Percentiles rank a stretch among this genome's conserved stretches.
Evolutionary conservation across 2,797 vertebrate genomes (phyloP).

Genomic region (Podargus strigoides): DNA sequence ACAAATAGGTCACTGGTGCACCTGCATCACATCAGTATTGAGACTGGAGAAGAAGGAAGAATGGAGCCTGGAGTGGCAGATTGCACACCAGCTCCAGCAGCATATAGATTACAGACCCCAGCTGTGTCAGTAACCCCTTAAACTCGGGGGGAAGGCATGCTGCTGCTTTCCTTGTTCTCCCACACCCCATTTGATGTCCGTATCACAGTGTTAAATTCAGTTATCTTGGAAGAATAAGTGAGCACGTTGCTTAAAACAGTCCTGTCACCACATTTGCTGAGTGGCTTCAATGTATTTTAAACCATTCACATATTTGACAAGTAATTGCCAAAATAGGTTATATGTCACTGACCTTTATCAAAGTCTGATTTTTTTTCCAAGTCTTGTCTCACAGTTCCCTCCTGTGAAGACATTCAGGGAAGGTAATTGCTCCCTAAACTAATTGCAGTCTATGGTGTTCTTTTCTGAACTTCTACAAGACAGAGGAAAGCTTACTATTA

Average conservation of each 20-base stretch:
- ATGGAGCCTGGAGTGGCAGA: not conserved
- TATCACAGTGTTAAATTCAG: not conserved
- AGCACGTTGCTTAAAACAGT: not conserved
- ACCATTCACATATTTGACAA: slow-evolving; percentile 34
- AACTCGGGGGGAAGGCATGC: accelerated
- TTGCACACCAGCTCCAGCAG: not conserved
- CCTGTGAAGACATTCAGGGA: slow-evolving; percentile 28
- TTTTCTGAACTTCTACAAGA: not conserved
- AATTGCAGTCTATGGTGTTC: slow-evolving; percentile 21
- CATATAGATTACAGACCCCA: not conserved
- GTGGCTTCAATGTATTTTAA: slow-evolving; percentile 4
- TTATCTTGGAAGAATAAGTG: not conserved
- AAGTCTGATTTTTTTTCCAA: slow-evolving; percentile 46
- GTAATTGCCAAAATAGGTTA: slow-evolving; percentile 56
- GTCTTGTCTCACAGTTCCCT: not conserved
- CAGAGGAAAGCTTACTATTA: not conserved
- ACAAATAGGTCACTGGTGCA: not conserved
- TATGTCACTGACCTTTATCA: slow-evolving; percentile 61
- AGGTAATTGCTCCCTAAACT: slow-evolving; percentile 52
- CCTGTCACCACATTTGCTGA: not conserved
- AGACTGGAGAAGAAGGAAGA: not conserved
- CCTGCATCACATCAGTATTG: accelerated
- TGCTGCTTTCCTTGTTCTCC: not conserved
- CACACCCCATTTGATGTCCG: not conserved
- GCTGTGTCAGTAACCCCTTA: not conserved